Conservation (phyloP, 2,113 vertebrate species). For the Nibea albiflora region DNA sequence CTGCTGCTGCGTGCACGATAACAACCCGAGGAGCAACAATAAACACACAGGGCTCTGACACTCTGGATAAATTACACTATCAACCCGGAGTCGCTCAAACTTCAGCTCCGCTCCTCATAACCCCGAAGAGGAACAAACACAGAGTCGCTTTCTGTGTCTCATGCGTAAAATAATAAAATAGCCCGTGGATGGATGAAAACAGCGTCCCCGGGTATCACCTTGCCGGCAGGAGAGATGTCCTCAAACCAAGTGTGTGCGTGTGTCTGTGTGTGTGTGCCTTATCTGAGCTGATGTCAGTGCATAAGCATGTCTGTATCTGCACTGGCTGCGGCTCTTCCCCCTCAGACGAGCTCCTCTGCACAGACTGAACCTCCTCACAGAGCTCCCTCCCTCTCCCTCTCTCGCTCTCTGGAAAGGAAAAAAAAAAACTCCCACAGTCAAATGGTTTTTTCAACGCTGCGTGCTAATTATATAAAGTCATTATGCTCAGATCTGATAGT, state of each 20-base stretch:
- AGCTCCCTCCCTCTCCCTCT: neutral
- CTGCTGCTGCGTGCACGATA: neutral
- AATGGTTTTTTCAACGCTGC: constrained; percentile 77
- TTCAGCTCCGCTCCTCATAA: constrained; percentile 55
- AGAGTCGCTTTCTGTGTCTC: neutral
- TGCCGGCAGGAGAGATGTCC: constrained; percentile 37
- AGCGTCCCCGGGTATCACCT: constrained; percentile 44
- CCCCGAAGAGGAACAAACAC: constrained; percentile 12
- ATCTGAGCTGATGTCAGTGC: constrained; percentile 71
- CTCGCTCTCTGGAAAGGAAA: neutral
- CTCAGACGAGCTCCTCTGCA: constrained; percentile 53
- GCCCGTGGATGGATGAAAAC: constrained; percentile 19
- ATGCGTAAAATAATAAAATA: constrained; percentile 12
- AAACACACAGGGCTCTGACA: constrained; percentile 8
- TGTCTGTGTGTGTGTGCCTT: constrained; percentile 23
- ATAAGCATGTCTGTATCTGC: constrained; percentile 59
- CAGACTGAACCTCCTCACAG: constrained; percentile 31
- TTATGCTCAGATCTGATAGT: constrained; percentile 98
- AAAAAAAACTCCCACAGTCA: constrained; percentile 64
- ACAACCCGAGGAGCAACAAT: neutral
- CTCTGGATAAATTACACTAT: neutral
- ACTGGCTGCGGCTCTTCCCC: constrained; percentile 55
- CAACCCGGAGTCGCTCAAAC: constrained; percentile 58
- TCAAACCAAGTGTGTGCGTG: constrained; percentile 23
- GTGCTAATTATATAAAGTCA: constrained; percentile 99